Base-by-base conservation (phyloP, 2,113 vertebrate genomes). In the Cyprinus carpio region DNA sequence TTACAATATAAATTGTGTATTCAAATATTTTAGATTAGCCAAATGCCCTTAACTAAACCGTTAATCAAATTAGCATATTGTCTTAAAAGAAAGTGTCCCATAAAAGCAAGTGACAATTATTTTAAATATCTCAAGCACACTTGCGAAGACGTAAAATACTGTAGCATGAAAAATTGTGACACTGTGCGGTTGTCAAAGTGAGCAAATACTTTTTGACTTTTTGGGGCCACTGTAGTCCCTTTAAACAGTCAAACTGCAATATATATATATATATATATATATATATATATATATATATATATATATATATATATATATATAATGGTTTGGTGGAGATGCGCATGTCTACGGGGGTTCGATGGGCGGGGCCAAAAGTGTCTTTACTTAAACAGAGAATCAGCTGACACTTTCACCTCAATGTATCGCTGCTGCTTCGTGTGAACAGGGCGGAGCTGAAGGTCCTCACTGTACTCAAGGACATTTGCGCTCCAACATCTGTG, bases 361-460 rank as follows among this genome's bases (percentile, higher is more conserved):
- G 89, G 91, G 92, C 87, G 91, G 89, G 87, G 90, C 89, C 86
- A 89, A 76, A 87, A 81, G 87, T 75, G 88, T 90, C 91, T 93
- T 92, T 94, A 94, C 93, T 92, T 91, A 92, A 90, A 90, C 89
- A 88, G 86, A 86, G 15, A 54, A 83, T 81, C 60, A 34, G 23
- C 10, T 93, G 91, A 86, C 89, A 90, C 89, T 91, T 92, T 92
- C 87, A 89, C 82, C 92, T 89, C 87, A 75, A 23, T 49, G 72
- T 75, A 4, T 75, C 40, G 1, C 11, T 56, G 43, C 40, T 31
- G 37, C n/a, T 67, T 29, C 13, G 31, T 51, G 62, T 49, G 37
- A n/a, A 49, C 27, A 67, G 60, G 79, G 79, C 79, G 79, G 62
- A 65, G 46, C 51, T 79, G 87, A 49, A 83, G 72, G 87, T 72